Evolutionary conservation across 92 coral and sea anemone species (phyloP).

Genomic region (Phenganax stokvisi): DNA sequence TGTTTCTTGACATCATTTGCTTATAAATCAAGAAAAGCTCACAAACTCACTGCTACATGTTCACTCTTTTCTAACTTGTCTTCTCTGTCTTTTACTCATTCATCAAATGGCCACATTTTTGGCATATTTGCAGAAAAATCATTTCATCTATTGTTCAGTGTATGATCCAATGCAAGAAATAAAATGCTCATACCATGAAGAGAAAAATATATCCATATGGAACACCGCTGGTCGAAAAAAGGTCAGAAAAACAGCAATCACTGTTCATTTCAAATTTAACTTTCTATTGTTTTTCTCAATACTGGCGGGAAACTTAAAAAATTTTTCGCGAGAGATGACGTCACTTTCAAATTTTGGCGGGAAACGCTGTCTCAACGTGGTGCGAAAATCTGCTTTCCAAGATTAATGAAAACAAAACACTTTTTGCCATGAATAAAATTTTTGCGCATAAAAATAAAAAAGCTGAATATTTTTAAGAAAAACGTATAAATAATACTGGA

Average conservation of each 20-base stretch:
- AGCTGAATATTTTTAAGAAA: no score
- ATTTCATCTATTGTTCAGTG: slow-evolving; percentile 53
- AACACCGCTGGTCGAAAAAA: slow-evolving; percentile 71
- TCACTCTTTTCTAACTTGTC: no score
- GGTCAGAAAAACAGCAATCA: slow-evolving; percentile 33
- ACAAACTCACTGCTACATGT: no score
- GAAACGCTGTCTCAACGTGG: not conserved
- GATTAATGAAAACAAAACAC: not conserved
- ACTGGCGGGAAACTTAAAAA: not conserved
- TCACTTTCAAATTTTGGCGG: not conserved
- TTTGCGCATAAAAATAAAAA: no score
- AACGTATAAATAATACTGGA: no score
- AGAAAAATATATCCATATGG: slow-evolving; percentile 72
- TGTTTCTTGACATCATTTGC: no score
- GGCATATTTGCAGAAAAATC: slow-evolving; percentile 37
- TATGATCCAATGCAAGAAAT: slow-evolving; percentile 61
- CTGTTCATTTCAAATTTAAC: not conserved
- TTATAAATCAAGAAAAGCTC: no score
- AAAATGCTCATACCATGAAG: slow-evolving; percentile 69
- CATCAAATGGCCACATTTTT: not conserved
- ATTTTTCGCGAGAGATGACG: not conserved
- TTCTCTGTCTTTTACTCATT: no score
- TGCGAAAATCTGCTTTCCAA: not conserved
- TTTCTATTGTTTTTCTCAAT: not conserved
- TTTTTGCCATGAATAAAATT: not conserved